Conservation (phyloP, 2,113 vertebrate species). For the Colaptes auratus region DNA sequence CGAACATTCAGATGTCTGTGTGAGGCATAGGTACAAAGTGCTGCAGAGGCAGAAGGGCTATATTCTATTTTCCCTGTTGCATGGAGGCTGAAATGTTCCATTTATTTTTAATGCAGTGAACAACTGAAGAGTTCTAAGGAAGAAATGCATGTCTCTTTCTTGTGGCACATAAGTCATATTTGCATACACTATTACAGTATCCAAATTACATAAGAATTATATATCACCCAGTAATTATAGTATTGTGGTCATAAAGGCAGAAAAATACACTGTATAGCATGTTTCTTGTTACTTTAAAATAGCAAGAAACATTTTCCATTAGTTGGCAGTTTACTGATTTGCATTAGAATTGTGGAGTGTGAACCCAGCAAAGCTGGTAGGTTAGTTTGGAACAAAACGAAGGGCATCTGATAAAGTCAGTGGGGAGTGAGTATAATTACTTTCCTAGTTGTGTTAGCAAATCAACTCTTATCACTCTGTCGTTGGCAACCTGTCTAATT, state of each 20-base stretch:
- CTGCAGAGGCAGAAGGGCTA: neutral
- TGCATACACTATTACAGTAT: neutral
- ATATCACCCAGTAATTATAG: neutral
- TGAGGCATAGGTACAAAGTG: neutral
- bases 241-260: neutral
- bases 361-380: neutral
- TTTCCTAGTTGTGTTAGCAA: neutral
- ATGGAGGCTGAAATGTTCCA: neutral
- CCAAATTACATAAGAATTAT: neutral
- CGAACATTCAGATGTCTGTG: neutral
- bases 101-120: neutral
- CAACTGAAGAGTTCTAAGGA: neutral
- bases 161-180: neutral
- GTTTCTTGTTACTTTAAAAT: neutral
- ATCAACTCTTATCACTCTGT: neutral
- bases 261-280: neutral
- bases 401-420: neutral
- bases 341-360: neutral
- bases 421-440: neutral
- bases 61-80: neutral
- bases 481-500: neutral
- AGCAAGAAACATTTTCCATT: neutral
- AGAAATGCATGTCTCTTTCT: neutral
- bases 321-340: slow-evolving; percentile 5
- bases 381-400: slow-evolving; percentile 17